These are phyloP conservation scores for Dasyprocta punctata DNA, from an alignment of 2,113 vertebrate species.

Conservation along the genomic window DNA sequence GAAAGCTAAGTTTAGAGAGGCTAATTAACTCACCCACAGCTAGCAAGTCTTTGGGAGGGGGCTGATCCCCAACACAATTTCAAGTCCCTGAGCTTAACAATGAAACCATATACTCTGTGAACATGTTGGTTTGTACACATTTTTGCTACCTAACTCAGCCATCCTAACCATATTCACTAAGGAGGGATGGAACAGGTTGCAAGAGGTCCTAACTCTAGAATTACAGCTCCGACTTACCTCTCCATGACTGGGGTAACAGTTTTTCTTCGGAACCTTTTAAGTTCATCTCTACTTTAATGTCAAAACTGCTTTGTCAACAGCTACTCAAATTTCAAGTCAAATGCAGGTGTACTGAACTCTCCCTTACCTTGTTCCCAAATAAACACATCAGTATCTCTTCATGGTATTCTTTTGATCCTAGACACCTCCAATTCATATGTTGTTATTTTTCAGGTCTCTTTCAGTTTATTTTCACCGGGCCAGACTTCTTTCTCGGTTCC, in stretches of 20 bases:
- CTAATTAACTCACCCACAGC: background rate
- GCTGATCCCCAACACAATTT: background rate
- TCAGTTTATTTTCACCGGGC: background rate
- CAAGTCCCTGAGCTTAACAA: background rate
- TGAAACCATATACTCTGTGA: background rate
- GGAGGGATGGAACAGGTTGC: background rate
- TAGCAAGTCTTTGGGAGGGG: background rate
- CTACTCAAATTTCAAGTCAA: background rate
- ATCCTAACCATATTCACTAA: background rate
- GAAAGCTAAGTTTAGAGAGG: background rate
- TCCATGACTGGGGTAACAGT: background rate
- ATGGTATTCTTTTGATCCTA: background rate
- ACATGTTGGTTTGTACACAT: background rate
- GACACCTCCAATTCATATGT: background rate
- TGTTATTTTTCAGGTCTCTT: background rate
- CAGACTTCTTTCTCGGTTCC: background rate
- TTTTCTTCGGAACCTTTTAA: background rate
- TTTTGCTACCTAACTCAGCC: background rate
- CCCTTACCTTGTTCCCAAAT: background rate
- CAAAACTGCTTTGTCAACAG: background rate
- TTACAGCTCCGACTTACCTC: background rate
- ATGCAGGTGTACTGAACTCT: background rate
- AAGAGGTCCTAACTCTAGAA: background rate
- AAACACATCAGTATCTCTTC: background rate
- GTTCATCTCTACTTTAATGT: background rate